Evolutionary conservation across 2,888 invertebrate genomes (phyloP).

Genomic region (Cheilosia scutellata): DNA sequence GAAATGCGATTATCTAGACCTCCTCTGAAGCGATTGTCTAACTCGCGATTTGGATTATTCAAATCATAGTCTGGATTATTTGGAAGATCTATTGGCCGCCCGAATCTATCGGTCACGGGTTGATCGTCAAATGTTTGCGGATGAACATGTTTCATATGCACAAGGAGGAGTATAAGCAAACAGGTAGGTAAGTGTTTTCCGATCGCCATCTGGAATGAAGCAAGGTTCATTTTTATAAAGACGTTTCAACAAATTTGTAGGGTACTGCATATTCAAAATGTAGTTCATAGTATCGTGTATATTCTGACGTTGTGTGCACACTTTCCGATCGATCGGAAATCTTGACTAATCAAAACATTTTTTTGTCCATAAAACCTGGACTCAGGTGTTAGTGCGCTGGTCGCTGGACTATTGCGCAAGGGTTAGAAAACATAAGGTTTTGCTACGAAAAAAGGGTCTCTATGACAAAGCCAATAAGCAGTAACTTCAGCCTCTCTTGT

Average conservation of each 20-base stretch:
- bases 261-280: too few relatives aligned
- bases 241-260: not conserved
- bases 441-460: too few relatives aligned
- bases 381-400: too few relatives aligned
- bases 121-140: constrained; percentile 49
- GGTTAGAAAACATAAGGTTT: too few relatives aligned
- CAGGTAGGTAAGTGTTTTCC: constrained; percentile 2
- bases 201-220: constrained; percentile 50
- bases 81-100: constrained; percentile 24
- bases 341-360: too few relatives aligned
- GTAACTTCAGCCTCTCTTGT: too few relatives aligned
- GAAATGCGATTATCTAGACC: constrained; percentile 15
- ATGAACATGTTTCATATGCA: constrained; percentile 28
- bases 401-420: too few relatives aligned
- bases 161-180: constrained; percentile 27
- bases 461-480: too few relatives aligned
- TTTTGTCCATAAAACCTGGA: too few relatives aligned
- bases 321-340: too few relatives aligned
- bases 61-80: constrained; percentile 34
- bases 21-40: constrained; percentile 36
- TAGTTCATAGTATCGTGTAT: too few relatives aligned
- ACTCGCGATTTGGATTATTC: constrained; percentile 40
- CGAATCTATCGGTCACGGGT: constrained; percentile 41
- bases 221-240: not conserved
- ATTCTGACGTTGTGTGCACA: too few relatives aligned